Conservation (phyloP, 2,113 vertebrate genomes). For the Crypturellus undulatus region DNA sequence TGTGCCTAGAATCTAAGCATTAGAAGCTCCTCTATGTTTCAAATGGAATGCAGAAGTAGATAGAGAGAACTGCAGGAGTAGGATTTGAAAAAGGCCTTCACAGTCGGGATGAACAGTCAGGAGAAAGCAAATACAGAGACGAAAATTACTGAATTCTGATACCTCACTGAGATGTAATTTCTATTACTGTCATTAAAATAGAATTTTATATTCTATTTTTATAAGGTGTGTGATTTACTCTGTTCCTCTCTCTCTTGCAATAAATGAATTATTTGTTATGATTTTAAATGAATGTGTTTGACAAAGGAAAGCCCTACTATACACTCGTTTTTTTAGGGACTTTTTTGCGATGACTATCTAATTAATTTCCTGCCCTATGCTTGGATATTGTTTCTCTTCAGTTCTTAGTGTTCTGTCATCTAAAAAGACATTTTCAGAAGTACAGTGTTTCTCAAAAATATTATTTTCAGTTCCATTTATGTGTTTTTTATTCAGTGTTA, state of each 20-base stretch:
- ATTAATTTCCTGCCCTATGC: neutral
- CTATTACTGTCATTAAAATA: neutral
- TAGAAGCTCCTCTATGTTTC: neutral
- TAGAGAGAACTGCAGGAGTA: neutral
- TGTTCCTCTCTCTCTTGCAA: neutral
- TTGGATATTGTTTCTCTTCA: neutral
- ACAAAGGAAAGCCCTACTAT: neutral
- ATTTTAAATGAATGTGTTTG: neutral
- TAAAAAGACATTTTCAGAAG: neutral
- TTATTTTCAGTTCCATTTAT: neutral
- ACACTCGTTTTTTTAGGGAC: neutral
- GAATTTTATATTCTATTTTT: neutral
- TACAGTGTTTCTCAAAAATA: neutral
- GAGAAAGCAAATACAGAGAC: neutral
- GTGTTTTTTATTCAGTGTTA: neutral
- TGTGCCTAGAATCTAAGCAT: neutral
- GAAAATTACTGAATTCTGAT: neutral
- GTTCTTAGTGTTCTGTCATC: neutral
- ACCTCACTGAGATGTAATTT: neutral
- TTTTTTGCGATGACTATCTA: neutral
- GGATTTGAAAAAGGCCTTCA: neutral
- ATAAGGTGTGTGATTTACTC: neutral
- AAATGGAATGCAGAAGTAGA: neutral
- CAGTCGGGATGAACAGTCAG: neutral
- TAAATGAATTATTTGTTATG: neutral